phyloP scores from a whole-genome alignment of 2,888 invertebrate genomes.

The Amblyteles armatorius region DNA sequence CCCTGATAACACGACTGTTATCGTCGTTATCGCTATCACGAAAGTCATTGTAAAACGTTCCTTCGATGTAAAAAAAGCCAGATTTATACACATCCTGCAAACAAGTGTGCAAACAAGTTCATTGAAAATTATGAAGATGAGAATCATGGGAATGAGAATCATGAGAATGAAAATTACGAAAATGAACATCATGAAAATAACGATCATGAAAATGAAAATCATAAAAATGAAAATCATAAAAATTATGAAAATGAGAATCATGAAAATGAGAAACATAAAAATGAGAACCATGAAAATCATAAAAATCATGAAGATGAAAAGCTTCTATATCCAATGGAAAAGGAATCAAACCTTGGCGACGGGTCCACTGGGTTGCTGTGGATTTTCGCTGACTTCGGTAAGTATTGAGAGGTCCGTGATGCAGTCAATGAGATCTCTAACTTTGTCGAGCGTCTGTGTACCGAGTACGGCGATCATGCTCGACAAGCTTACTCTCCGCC shows the following conservation, averaged over 20 bases:
- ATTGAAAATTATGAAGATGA: neutral
- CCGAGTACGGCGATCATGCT: conserved; percentile 89
- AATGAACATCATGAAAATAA: neutral
- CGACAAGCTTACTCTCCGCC: conserved; percentile 63
- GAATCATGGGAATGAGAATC: neutral
- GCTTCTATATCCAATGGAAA: neutral
- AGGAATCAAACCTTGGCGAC: conserved; percentile 55
- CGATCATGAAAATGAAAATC: conserved; percentile 19
- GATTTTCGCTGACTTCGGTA: conserved; percentile 87
- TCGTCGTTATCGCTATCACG: conserved; percentile 87
- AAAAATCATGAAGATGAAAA: neutral
- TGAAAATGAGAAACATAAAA: neutral
- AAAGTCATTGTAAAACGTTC: conserved; percentile 92
- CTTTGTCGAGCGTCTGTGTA: conserved; percentile 88
- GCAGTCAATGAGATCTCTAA: conserved; percentile 92
- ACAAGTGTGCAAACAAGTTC: conserved; percentile 68
- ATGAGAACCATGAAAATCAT: conserved; percentile 32
- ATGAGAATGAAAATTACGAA: conserved; percentile 25
- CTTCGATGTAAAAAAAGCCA: conserved; percentile 92
- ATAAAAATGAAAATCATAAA: neutral
- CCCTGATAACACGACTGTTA: conserved; percentile 88
- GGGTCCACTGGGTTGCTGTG: conserved; percentile 74
- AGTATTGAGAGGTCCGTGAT: conserved; percentile 88
- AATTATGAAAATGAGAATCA: conserved; percentile 23
- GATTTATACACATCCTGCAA: conserved; percentile 89